phyloP scores from a whole-genome alignment of 2,113 vertebrate species.

The Heterotilapia buettikoferi region DNA sequence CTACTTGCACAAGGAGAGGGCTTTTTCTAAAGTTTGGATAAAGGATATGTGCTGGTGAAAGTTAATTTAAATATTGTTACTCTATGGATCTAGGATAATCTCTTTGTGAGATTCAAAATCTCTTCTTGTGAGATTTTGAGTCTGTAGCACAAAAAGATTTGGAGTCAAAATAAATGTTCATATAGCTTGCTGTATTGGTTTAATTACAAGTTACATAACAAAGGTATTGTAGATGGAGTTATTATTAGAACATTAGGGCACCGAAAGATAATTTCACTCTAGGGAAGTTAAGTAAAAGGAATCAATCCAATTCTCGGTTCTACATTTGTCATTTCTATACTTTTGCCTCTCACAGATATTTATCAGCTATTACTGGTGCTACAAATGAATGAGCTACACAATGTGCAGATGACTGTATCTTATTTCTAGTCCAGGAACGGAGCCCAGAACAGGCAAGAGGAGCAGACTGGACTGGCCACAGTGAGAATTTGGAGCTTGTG shows the following conservation, averaged over 20 bases:
- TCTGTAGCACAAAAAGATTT: neutral
- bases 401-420: constrained; percentile 41
- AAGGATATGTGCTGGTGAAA: neutral
- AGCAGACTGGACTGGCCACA: constrained; percentile 47
- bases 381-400: constrained; percentile 36
- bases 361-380: neutral
- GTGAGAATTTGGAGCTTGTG: constrained; percentile 49
- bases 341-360: neutral
- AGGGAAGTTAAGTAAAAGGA: neutral
- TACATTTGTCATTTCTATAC: neutral
- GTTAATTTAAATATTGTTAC: neutral
- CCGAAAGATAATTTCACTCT: neutral
- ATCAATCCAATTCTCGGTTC: neutral
- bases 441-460: constrained; percentile 20
- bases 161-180: neutral
- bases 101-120: neutral
- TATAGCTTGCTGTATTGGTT: neutral
- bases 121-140: neutral
- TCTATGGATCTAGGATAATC: neutral
- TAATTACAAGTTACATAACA: neutral
- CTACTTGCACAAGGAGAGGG: neutral
- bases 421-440: constrained; percentile 49
- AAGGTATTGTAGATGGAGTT: neutral
- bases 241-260: neutral
- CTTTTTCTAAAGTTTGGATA: neutral